phyloP scores from a whole-genome alignment of 2,113 vertebrate genomes.

The Antigone vipio region DNA sequence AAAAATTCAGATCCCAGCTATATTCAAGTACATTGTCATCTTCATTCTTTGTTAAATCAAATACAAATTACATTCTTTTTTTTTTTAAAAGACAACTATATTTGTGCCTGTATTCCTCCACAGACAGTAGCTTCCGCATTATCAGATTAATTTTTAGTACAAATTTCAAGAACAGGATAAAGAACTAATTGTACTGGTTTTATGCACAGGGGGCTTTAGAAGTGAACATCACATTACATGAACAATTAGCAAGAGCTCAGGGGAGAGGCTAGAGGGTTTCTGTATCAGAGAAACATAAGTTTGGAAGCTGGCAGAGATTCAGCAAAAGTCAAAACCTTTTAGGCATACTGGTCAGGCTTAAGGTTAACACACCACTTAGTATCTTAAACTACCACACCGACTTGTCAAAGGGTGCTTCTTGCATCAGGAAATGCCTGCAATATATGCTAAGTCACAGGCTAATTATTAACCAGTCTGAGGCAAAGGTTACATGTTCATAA shows the following conservation, averaged over 20 bases:
- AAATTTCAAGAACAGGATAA: not conserved
- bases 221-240: not conserved
- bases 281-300: not conserved
- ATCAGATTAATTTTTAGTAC: not conserved
- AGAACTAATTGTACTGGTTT: not conserved
- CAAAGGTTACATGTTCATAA: not conserved
- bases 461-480: constrained; percentile 39
- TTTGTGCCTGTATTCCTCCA: not conserved
- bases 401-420: not conserved
- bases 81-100: not conserved
- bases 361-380: not conserved
- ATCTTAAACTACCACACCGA: not conserved
- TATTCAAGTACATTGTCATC: not conserved
- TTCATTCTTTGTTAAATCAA: not conserved
- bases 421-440: not conserved
- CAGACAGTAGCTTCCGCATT: not conserved
- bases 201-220: not conserved
- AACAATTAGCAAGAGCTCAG: not conserved
- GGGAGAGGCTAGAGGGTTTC: not conserved
- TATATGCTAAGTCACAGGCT: not conserved
- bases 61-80: not conserved
- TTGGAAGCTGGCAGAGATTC: not conserved
- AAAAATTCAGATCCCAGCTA: not conserved
- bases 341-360: not conserved
- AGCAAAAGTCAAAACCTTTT: not conserved